Base-by-base conservation (phyloP, 2,888 invertebrate genomes). In the Caradrina kadenii region DNA sequence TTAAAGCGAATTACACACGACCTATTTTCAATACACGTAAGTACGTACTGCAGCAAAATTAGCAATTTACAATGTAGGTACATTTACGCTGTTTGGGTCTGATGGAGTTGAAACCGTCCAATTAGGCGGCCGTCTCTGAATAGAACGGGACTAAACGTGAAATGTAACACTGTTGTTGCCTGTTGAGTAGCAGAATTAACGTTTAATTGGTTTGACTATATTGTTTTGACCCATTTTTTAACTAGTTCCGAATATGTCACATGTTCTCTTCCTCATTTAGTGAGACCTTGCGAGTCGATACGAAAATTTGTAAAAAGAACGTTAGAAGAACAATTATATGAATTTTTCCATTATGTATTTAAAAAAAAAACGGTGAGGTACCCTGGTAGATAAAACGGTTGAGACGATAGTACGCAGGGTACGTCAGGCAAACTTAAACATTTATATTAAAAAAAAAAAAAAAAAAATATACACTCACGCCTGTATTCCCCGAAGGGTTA, bases 31-130 rank as follows among this genome's bases (percentile, higher is more conserved):
- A 63, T 69, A 50, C 22, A 50, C 26, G 13, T 68, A 22, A n/a
- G 0, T 50, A 39, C 10, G 45, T 53, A 61, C 55, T 69, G 60
- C 68, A 61, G 50, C 45, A 35, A 53, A 63, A 78, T 73, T 63
- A 68, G 70, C 61, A 69, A 71, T 71, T 71, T 71, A 68, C 63
- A 63, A 54, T 69, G 68, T 70, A 62, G 21, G 35, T 73, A 66
- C 73, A 73, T 75, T 70, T 39, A 35, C 52, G 49, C 45, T 66
- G 62, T 66, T 76, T 72, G 50, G 49, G 59, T 53, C 63, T 68
- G 64, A 64, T 79, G 21, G 61, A 56, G 55, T 63, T 63, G 61
- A 48, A 80, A 65, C 64, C 58, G 26, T 63, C 61, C 68, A 73
- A 80, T 73, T 73, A 70, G 22, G 52, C 53, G 39, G 42, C 58